Evolutionary conservation across 37 sponge, comb jelly and placozoan species (phyloP), one percentile per base, ranked within the genome.

Genomic region (Ephydatia muelleri): DNA sequence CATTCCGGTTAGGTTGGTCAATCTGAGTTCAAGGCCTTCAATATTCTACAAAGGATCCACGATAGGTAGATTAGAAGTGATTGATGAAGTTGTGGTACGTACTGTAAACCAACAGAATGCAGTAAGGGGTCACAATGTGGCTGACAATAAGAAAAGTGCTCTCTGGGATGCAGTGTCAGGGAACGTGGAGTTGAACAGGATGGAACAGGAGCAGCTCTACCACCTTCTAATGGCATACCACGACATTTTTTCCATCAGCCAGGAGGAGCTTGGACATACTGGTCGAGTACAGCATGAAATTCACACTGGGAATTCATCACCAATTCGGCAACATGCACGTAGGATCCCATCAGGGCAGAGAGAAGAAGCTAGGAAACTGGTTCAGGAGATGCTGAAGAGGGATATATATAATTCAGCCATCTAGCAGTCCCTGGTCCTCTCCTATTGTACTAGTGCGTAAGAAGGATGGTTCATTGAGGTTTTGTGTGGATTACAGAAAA

Each of bases 221-320:
- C 36, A 26, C 2, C 72, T 75, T 26, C 6, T 76, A 2, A 12
- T 12, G n/a, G 67, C 30, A 11, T 67, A 84, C 35, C n/a, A 22
- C 3, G 76, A 84, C 68, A 31, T 84, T 5, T 76, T 84, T 76
- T 76, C 84, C 36, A 16, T 30, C 21, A 21, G 19, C 16, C 47
- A 76, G 6, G 29, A 21, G 40, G 77, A 84, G n/a, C 67, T 76
- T 25, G 77, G 77, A 26, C 65, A 12, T 3, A 84, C 84, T 19
- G 37, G 32, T 12, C 5, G 11, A 11, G 47, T 8, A 43, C 47
- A 11, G 47, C 47, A 43, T 47, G 31, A 47, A 8, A 70, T 81
- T 25, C 72, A 81, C 69, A 81, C 72, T 34, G 72, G 74, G 0
- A 67, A 49, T 21, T 12, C 19, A 21, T 2, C 22, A 47, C 83